phyloP scores from a whole-genome alignment of 2,113 vertebrate genomes.

The Eptesicus fuscus region DNA sequence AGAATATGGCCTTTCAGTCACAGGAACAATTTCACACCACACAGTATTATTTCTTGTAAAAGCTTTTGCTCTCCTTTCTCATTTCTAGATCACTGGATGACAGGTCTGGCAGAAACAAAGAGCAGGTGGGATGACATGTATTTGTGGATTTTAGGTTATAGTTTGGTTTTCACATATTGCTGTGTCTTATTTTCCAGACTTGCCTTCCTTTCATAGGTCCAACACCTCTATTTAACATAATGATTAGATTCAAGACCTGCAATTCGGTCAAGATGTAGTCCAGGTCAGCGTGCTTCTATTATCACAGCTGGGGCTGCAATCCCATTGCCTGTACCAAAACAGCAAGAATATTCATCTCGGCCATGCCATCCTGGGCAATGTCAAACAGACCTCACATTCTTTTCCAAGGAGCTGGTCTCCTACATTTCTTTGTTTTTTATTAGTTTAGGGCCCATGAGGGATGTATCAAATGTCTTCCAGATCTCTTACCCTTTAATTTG shows the following conservation, averaged over 20 bases:
- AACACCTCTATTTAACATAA: slow-evolving; percentile 69
- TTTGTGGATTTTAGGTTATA: slow-evolving; percentile 60
- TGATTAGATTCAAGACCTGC: slow-evolving; percentile 67
- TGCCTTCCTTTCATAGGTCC: slow-evolving; percentile 18
- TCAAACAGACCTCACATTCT: slow-evolving; percentile 23
- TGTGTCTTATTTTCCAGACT: slow-evolving; percentile 36
- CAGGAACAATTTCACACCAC: slow-evolving; percentile 39
- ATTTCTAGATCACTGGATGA: slow-evolving; percentile 69
- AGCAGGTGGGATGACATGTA: slow-evolving; percentile 65
- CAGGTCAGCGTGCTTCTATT: slow-evolving; percentile 65
- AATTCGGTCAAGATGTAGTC: slow-evolving; percentile 62
- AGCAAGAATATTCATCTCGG: slow-evolving; percentile 19
- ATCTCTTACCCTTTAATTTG: slow-evolving; percentile 69
- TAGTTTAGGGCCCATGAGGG: slow-evolving; percentile 33
- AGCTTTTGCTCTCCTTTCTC: slow-evolving; percentile 38
- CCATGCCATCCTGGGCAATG: slow-evolving; percentile 8
- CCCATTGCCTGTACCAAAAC: slow-evolving; percentile 12
- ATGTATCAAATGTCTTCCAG: slow-evolving; percentile 42
- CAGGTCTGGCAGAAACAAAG: slow-evolving; percentile 78
- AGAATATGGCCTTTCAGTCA: slow-evolving; percentile 18
- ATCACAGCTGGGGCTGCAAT: slow-evolving; percentile 74
- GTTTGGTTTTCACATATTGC: slow-evolving; percentile 70
- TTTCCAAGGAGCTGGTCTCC: background rate
- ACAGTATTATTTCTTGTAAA: background rate
- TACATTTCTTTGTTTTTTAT: slow-evolving; percentile 42